Evolutionary conservation across 2,113 vertebrate genomes (phyloP), one percentile per base, ranked within the genome.

Genomic region (Nothobranchius kuhntae): DNA sequence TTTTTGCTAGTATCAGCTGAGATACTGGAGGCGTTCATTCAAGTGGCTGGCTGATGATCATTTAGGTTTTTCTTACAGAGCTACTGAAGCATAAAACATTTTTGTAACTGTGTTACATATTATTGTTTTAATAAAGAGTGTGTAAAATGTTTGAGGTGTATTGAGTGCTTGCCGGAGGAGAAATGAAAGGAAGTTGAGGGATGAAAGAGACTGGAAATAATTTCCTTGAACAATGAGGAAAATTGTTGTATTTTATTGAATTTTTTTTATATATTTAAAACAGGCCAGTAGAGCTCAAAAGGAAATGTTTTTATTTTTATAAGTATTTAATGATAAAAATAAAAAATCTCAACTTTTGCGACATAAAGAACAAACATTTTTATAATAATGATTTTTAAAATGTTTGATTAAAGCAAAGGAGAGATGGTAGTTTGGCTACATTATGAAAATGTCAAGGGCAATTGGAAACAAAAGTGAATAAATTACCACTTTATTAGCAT

Each of bases 171-270:
- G 45, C 21, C 10, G 50, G 26, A 17, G 12, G 26, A 64, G 12
- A 50, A 14, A 53, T 58, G 30, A 55, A 61, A 63, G 53, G 54
- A 64, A 73, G 65, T 40, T 30, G 54, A 38, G 38, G 10, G 36
- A 55, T 46, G 8, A 68, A 26, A 58, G 7, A 53, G 36, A 63
- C n/a, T 42, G n/a, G 42, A 70, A 44, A 62, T 62, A 13, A 50
- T 38, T 9, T 35, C 57, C 48, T 60, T 30, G 10, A 52, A 30
- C 6, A 44, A 13, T 44, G 12, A 44, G 10, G 17, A 46, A 52
- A 17, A 64, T 4, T 64, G 45, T 35, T 14, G 56, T 51, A 75
- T 48, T n/a, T 45, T 45, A 4, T 7, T 67, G 56, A 30, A 30
- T 30, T 3, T 30, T 30, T 8, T n/a, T n/a, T 1, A 45, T 45